phyloP scores from a whole-genome alignment of 2,797 vertebrate genomes.

The Microcaecilia unicolor region DNA sequence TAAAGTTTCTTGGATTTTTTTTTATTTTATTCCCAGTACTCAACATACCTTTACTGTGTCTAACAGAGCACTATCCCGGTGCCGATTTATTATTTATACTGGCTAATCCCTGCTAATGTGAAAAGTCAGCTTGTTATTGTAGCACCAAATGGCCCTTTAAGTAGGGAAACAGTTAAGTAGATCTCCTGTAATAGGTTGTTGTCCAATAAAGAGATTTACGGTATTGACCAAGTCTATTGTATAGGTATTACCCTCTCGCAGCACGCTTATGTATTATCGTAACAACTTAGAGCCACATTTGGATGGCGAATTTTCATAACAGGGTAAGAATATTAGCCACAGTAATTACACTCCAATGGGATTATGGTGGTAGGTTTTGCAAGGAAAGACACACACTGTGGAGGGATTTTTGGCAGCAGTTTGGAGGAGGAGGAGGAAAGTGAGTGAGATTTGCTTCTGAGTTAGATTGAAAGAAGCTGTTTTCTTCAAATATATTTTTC shows the following conservation, averaged over 20 bases:
- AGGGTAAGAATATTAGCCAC: conserved; percentile 58
- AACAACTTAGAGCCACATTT: conserved; percentile 57
- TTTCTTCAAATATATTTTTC: too few relatives aligned
- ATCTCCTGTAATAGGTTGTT: conserved; percentile 49
- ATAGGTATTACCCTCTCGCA: conserved; percentile 55
- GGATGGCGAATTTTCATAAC: conserved; percentile 56
- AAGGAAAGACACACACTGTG: conserved; percentile 29
- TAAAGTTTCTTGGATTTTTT: too few relatives aligned
- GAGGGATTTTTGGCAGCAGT: too few relatives aligned
- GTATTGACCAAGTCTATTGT: conserved; percentile 54
- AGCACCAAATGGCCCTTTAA: conserved; percentile 49
- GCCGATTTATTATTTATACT: conserved; percentile 54
- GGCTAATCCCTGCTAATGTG: conserved; percentile 54
- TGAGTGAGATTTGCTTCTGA: too few relatives aligned
- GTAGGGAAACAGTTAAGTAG: conserved; percentile 55
- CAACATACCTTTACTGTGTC: conserved; percentile 22
- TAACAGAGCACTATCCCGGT: conserved; percentile 27
- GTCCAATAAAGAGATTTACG: conserved; percentile 64
- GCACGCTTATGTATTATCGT: conserved; percentile 57
- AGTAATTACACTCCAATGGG: conserved; percentile 71
- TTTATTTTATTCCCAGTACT: conserved; percentile 25
- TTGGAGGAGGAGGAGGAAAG: too few relatives aligned
- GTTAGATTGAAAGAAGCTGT: too few relatives aligned
- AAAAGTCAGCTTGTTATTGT: conserved; percentile 52
- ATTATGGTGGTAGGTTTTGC: conserved; percentile 54